Conservation (phyloP, 2,113 vertebrate species). For the Spea multiplicata region DNA sequence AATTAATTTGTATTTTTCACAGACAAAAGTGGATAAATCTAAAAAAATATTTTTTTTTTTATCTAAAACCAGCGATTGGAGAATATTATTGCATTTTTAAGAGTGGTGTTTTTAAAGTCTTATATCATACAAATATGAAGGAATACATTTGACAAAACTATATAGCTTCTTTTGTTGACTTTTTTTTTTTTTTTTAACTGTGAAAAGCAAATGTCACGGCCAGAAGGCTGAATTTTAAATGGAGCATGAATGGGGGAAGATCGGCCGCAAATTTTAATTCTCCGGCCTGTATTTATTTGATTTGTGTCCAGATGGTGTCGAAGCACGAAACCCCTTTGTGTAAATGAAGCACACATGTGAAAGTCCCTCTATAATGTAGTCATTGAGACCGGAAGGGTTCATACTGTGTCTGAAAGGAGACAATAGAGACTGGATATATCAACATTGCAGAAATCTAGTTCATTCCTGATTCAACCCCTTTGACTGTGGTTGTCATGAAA, state of each 20-base stretch:
- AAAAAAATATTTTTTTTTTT: no score
- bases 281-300: slow-evolving; percentile 81
- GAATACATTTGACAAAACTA: slow-evolving; percentile 19
- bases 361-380: slow-evolving; percentile 88
- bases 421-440: slow-evolving; percentile 86
- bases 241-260: slow-evolving; percentile 41
- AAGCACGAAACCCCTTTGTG: slow-evolving; percentile 83
- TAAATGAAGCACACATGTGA: slow-evolving; percentile 79
- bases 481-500: slow-evolving; percentile 85
- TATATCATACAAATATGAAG: neutral
- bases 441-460: slow-evolving; percentile 79
- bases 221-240: slow-evolving; percentile 48
- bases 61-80: neutral
- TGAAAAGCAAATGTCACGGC: slow-evolving; percentile 43
- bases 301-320: slow-evolving; percentile 92
- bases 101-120: no score
- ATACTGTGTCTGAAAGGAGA: slow-evolving; percentile 89
- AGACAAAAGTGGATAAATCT: no score
- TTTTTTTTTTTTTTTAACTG: slow-evolving; percentile 18
- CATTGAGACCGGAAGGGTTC: slow-evolving; percentile 94
- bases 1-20: no score
- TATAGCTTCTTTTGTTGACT: slow-evolving; percentile 18
- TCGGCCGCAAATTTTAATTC: slow-evolving; percentile 73
- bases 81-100: neutral
- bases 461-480: slow-evolving; percentile 85